Conservation (phyloP, 2,113 vertebrate genomes). For the Callionymus lyra region DNA sequence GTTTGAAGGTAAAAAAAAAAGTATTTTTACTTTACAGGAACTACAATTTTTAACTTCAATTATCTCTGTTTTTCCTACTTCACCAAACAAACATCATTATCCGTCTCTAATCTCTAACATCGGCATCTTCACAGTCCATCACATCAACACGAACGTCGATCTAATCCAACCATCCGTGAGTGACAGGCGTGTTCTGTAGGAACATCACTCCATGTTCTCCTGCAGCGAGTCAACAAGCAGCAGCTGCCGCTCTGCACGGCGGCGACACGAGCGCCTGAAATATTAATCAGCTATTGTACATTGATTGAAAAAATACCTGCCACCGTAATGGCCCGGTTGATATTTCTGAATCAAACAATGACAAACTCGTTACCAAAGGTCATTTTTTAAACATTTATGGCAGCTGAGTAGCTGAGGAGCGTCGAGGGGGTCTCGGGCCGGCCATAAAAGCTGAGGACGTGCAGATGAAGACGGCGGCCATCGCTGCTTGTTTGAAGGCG, state of each 20-base stretch:
- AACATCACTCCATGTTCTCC: conserved; percentile 21
- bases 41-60: too few relatives aligned
- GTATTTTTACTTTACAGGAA: too few relatives aligned
- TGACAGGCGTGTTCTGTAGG: neutral
- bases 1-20: too few relatives aligned
- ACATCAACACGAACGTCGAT: too few relatives aligned
- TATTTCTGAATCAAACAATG: conserved; percentile 76
- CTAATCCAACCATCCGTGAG: conserved; percentile 3
- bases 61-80: too few relatives aligned
- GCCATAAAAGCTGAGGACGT: conserved; percentile 44
- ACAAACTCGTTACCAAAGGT: conserved; percentile 74
- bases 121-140: too few relatives aligned
- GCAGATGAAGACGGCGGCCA: conserved; percentile 45
- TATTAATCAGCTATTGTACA: conserved; percentile 68
- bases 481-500: conserved; percentile 48
- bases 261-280: conserved; percentile 70
- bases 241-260: conserved; percentile 43
- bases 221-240: conserved; percentile 50
- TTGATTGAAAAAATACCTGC: conserved; percentile 68
- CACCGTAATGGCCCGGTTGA: conserved; percentile 65
- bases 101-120: too few relatives aligned
- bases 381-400: conserved; percentile 76
- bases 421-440: conserved; percentile 35
- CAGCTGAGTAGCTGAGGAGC: conserved; percentile 54
- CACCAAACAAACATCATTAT: too few relatives aligned